These are phyloP conservation scores for Molossus alvarezi DNA, from an alignment of 2,797 vertebrate genomes.

Conservation along the genomic window DNA sequence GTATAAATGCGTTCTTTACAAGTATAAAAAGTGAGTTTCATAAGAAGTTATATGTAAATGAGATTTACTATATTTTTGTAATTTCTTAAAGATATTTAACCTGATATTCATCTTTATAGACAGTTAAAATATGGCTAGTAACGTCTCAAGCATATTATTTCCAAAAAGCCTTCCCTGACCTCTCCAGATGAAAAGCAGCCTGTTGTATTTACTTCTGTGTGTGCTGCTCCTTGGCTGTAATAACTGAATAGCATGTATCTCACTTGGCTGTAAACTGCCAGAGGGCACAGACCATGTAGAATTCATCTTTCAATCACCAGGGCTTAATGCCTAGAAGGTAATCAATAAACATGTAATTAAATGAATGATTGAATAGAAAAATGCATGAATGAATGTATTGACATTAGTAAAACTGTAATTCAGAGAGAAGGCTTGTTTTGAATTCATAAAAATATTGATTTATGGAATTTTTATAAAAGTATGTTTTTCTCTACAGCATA, in stretches of 20 bases:
- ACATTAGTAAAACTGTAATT: slow-evolving; percentile 36
- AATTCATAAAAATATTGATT: slow-evolving; percentile 58
- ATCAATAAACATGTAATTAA: not conserved
- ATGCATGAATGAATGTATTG: not conserved
- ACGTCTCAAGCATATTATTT: slow-evolving; percentile 19
- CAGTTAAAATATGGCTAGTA: not conserved
- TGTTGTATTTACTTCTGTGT: not conserved
- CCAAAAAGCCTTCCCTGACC: not conserved
- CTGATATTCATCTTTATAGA: not conserved
- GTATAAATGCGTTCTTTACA: not conserved
- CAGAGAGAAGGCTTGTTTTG: slow-evolving; percentile 36
- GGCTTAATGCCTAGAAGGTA: not conserved
- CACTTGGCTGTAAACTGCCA: slow-evolving; percentile 13
- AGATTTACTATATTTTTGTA: not conserved
- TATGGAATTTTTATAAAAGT: slow-evolving; percentile 57
- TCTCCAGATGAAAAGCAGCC: not conserved
- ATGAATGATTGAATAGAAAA: slow-evolving; percentile 31
- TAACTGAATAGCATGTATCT: not conserved
- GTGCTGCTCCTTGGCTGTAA: not conserved
- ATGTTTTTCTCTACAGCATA: slow-evolving; percentile 27
- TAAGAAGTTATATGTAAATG: slow-evolving; percentile 35
- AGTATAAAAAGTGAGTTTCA: slow-evolving; percentile 43
- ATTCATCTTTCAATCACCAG: slow-evolving; percentile 43
- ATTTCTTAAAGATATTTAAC: slow-evolving; percentile 27
- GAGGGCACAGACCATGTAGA: not conserved